Evolutionary conservation across 2,888 invertebrate species (phyloP).

Genomic region (Aromia moschata): DNA sequence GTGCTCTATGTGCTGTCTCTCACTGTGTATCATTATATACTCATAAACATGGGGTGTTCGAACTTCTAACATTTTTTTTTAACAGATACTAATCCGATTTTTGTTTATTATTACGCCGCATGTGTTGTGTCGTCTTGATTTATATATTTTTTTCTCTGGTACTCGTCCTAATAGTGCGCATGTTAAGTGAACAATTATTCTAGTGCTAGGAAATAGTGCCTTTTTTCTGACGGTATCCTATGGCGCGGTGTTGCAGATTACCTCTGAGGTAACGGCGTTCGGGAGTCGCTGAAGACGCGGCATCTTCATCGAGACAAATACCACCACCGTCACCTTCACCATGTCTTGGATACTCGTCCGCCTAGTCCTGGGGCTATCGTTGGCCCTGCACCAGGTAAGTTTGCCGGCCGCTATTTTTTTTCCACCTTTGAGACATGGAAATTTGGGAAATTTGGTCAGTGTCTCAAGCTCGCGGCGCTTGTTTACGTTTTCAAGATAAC

Average conservation of each 20-base stretch:
- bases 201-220: conserved; percentile 35
- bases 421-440: conserved; percentile 61
- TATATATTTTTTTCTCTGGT: too few relatives aligned
- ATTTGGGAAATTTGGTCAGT: conserved; percentile 56
- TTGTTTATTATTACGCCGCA: conserved; percentile 40
- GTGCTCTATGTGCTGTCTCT: conserved; percentile 44
- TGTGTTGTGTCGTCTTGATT: conserved; percentile 51
- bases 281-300: conserved; percentile 58
- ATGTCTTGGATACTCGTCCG: conserved; percentile 61
- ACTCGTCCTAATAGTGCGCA: too few relatives aligned
- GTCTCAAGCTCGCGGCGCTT: conserved; percentile 45
- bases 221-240: conserved; percentile 57
- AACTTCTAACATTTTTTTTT: too few relatives aligned
- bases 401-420: not conserved
- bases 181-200: conserved; percentile 33
- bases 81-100: conserved; percentile 36
- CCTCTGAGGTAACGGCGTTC: conserved; percentile 62
- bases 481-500: conserved; percentile 25
- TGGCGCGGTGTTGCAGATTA: conserved; percentile 63
- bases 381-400: conserved; percentile 61
- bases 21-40: conserved; percentile 46
- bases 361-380: conserved; percentile 56
- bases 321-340: conserved; percentile 44
- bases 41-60: conserved; percentile 54
- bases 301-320: conserved; percentile 45